phyloP scores from a whole-genome alignment of 2,888 invertebrate species.

The Aromia moschata region DNA sequence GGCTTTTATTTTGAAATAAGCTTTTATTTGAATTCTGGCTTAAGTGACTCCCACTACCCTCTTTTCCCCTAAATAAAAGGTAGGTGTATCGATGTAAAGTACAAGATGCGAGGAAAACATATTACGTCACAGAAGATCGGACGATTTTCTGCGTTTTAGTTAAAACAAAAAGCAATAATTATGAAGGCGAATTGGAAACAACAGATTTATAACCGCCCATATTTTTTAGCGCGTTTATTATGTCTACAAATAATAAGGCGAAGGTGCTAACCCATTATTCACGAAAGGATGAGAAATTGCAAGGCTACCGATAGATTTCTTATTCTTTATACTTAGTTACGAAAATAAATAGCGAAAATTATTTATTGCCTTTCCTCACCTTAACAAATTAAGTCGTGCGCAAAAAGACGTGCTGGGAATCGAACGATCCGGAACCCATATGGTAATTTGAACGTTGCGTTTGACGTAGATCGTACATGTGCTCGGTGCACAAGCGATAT shows the following conservation, averaged over 20 bases:
- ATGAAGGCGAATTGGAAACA: no score
- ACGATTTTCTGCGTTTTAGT: no score
- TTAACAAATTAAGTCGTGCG: conserved; percentile 2
- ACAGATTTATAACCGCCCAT: background rate
- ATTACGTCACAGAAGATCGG: no score
- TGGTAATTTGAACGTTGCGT: background rate
- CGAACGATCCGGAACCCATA: background rate
- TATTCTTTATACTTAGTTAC: background rate
- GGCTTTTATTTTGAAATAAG: no score
- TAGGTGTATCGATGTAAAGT: no score
- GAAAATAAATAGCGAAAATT: background rate
- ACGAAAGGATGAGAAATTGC: background rate
- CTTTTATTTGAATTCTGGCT: no score
- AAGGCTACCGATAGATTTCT: background rate
- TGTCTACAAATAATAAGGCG: background rate
- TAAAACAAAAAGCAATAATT: no score
- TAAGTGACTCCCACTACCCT: no score
- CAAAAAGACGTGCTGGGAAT: background rate
- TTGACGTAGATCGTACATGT: background rate
- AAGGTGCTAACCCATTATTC: background rate
- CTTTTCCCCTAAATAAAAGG: no score
- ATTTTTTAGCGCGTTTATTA: background rate
- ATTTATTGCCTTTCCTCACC: background rate
- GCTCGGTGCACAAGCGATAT: background rate
- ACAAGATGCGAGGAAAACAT: no score